phyloP scores from a whole-genome alignment of 2,888 invertebrate species.

The Ormyrus thymus region DNA sequence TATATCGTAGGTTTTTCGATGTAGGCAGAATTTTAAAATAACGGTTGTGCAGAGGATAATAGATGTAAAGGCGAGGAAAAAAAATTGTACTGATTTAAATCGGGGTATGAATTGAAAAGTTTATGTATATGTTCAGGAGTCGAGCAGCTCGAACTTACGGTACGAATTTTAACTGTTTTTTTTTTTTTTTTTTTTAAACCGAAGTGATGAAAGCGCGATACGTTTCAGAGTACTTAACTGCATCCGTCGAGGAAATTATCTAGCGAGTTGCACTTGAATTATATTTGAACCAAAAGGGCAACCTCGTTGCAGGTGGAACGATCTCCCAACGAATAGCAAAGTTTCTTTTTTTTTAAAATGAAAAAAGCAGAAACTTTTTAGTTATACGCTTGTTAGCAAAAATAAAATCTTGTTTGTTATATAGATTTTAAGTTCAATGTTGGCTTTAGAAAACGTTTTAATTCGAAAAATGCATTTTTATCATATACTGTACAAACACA shows the following conservation, averaged over 20 bases:
- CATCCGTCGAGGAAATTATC: neutral
- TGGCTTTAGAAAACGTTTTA: slow-evolving; percentile 6
- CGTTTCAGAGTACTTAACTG: slow-evolving; percentile 45
- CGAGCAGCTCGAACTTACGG: slow-evolving; percentile 43
- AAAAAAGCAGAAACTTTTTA: slow-evolving; percentile 9
- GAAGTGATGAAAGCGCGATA: slow-evolving; percentile 8
- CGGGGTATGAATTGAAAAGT: slow-evolving; percentile 35
- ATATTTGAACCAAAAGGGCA: slow-evolving; percentile 7
- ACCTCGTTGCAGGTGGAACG: slow-evolving; percentile 28
- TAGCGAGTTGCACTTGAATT: slow-evolving; percentile 18
- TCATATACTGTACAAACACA: neutral
- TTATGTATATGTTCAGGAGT: slow-evolving; percentile 31
- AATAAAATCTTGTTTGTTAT: no score
- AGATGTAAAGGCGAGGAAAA: slow-evolving; percentile 53
- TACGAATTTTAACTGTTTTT: slow-evolving; percentile 8
- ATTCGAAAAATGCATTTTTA: slow-evolving; percentile 18
- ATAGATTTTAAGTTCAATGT: neutral
- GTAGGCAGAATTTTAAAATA: slow-evolving; percentile 52
- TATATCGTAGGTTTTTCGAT: slow-evolving; percentile 51
- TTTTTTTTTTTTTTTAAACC: slow-evolving; percentile 10
- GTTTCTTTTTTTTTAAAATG: slow-evolving; percentile 16
- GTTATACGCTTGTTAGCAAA: neutral
- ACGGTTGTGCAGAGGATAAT: slow-evolving; percentile 53
- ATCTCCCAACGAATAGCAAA: slow-evolving; percentile 7
- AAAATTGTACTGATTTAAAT: slow-evolving; percentile 23